Conservation (phyloP, 1,140 invertebrate species). For the Chironomus striatipennis region DNA sequence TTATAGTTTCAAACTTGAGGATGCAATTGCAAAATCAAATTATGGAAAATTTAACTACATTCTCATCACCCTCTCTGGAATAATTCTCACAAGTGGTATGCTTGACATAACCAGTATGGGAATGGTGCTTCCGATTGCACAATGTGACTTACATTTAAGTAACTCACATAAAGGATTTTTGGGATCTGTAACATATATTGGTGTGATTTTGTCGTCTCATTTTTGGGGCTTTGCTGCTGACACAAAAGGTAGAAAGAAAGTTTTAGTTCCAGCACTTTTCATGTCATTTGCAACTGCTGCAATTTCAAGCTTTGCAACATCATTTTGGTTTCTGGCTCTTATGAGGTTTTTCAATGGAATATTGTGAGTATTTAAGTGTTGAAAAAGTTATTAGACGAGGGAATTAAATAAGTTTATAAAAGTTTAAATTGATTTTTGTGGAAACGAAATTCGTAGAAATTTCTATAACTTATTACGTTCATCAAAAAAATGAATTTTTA, state of each 20-base stretch:
- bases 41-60: conserved; percentile 7
- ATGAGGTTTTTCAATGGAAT: conserved; percentile 48
- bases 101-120: not conserved
- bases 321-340: conserved; percentile 44
- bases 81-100: not conserved
- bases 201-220: conserved; percentile 36
- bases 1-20: not conserved
- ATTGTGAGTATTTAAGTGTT: conserved; percentile 41
- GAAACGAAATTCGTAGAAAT: too few relatives aligned
- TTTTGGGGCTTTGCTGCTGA: conserved; percentile 40
- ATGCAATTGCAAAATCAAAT: not conserved
- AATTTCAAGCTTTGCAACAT: conserved; percentile 42
- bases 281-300: conserved; percentile 45
- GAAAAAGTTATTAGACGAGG: too few relatives aligned
- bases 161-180: not conserved
- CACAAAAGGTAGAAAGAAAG: conserved; percentile 34
- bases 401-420: too few relatives aligned
- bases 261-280: conserved; percentile 43
- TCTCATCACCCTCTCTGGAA: not conserved
- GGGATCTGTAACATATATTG: conserved; percentile 28
- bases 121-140: not conserved
- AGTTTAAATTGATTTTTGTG: too few relatives aligned
- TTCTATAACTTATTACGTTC: too few relatives aligned
- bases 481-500: too few relatives aligned
- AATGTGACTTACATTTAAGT: not conserved